Conservation (phyloP, 2,888 invertebrate genomes). For the Spodoptera littoralis region DNA sequence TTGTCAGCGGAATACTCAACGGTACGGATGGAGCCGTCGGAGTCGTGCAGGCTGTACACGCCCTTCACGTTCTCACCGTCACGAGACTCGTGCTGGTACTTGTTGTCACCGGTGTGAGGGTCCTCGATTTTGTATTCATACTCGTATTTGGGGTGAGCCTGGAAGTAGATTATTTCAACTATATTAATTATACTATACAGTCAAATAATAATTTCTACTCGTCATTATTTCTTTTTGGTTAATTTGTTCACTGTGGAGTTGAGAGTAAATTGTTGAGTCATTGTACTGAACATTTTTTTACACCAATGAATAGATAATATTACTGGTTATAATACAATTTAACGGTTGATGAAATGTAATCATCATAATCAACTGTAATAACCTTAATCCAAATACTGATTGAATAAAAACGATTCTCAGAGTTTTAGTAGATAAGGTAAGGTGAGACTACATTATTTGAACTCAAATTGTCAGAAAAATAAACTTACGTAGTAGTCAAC, state of each 20-base stretch:
- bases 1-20: slow-evolving; percentile 88
- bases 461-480: too few relatives aligned
- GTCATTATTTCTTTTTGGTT: too few relatives aligned
- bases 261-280: too few relatives aligned
- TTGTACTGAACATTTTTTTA: neutral
- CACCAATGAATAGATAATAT: too few relatives aligned
- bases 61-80: slow-evolving; percentile 88
- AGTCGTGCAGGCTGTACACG: slow-evolving; percentile 88
- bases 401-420: neutral
- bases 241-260: too few relatives aligned
- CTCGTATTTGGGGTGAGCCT: slow-evolving; percentile 87
- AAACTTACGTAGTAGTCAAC: slow-evolving; percentile 70
- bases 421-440: too few relatives aligned
- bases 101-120: slow-evolving; percentile 88
- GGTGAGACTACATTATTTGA: too few relatives aligned
- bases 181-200: too few relatives aligned
- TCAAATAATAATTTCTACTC: too few relatives aligned
- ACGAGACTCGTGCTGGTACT: slow-evolving; percentile 85
- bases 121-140: slow-evolving; percentile 87
- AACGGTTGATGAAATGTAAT: neutral
- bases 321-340: too few relatives aligned
- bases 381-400: neutral
- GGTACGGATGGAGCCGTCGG: slow-evolving; percentile 87
- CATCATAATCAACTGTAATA: neutral
- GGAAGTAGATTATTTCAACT: slow-evolving; percentile 8